phyloP scores from a whole-genome alignment of 2,888 invertebrate species.

The Caenorhabditis sp. region DNA sequence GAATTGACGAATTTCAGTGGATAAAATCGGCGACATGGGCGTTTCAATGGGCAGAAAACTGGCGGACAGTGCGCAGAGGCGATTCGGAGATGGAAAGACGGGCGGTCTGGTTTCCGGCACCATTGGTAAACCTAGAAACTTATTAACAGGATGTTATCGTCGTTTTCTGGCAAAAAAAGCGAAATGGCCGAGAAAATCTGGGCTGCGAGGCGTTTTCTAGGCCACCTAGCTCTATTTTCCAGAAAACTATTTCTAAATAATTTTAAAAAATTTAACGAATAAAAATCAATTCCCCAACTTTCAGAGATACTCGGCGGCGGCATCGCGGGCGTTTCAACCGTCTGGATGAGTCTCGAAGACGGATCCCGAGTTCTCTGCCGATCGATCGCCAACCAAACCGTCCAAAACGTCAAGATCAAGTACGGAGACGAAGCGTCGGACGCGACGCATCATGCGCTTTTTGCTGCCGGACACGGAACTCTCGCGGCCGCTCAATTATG shows the following conservation, averaged over 20 bases:
- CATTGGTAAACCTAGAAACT: slow-evolving; percentile 61
- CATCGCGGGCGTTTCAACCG: slow-evolving; percentile 86
- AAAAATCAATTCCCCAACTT: slow-evolving; percentile 3
- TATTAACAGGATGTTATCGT: too few relatives aligned
- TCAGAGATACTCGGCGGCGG: slow-evolving; percentile 78
- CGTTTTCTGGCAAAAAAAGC: too few relatives aligned
- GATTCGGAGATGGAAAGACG: slow-evolving; percentile 83
- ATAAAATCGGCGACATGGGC: slow-evolving; percentile 87
- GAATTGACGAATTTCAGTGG: slow-evolving; percentile 83
- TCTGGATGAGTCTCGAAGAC: slow-evolving; percentile 88
- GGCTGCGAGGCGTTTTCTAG: too few relatives aligned
- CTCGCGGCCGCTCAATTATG: slow-evolving; percentile 87
- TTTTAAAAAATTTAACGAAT: not conserved
- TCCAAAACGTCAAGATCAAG: slow-evolving; percentile 89
- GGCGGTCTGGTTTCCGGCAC: slow-evolving; percentile 75
- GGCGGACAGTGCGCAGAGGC: slow-evolving; percentile 86
- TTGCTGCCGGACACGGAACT: slow-evolving; percentile 88
- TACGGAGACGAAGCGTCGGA: slow-evolving; percentile 88
- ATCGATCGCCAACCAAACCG: slow-evolving; percentile 88
- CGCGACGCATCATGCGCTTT: slow-evolving; percentile 87
- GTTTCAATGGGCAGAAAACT: slow-evolving; percentile 87
- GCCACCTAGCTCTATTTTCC: too few relatives aligned
- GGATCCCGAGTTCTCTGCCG: slow-evolving; percentile 87
- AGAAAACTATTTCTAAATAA: too few relatives aligned
- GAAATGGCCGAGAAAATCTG: too few relatives aligned